These are phyloP conservation scores for Parnassius glacialis DNA, from an alignment of 2,888 invertebrate species.

Conservation along the genomic window DNA sequence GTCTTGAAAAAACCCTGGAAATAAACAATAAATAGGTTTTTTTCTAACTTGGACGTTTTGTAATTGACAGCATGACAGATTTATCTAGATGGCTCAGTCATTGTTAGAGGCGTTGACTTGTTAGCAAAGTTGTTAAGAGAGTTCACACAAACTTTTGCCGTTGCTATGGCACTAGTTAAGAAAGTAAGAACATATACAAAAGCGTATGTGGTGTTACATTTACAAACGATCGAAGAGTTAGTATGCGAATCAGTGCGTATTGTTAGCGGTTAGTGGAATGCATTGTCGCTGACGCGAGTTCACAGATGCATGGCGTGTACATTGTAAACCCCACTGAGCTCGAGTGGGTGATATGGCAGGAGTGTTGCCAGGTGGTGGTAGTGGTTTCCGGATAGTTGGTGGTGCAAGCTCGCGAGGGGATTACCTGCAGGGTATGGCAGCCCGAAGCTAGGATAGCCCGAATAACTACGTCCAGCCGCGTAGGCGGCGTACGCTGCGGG, in stretches of 20 bases:
- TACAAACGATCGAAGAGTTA: constrained; percentile 56
- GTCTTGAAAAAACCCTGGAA: constrained; percentile 66
- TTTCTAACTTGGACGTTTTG: constrained; percentile 73
- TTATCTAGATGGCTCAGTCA: constrained; percentile 79
- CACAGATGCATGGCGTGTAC: constrained; percentile 90
- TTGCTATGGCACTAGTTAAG: constrained; percentile 64
- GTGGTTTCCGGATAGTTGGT: constrained; percentile 83
- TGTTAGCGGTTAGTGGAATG: constrained; percentile 75
- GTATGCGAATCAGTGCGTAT: constrained; percentile 57
- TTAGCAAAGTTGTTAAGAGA: constrained; percentile 75
- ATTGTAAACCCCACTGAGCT: constrained; percentile 84
- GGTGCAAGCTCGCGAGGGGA: constrained; percentile 90
- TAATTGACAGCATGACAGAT: constrained; percentile 72
- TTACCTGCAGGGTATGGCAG: constrained; percentile 99
- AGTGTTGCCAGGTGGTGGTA: constrained; percentile 83
- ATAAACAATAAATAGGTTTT: constrained; percentile 67
- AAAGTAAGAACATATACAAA: constrained; percentile 66
- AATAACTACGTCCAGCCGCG: constrained; percentile 97
- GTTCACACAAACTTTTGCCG: constrained; percentile 71
- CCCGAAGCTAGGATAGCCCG: constrained; percentile 98
- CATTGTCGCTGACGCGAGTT: constrained; percentile 81
- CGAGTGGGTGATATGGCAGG: constrained; percentile 85
- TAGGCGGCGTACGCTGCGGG: constrained; percentile 98
- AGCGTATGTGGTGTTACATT: constrained; percentile 61
- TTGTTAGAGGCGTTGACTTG: constrained; percentile 75